Evolutionary conservation across 2,113 vertebrate species (phyloP).

Genomic region (Larimichthys polyactis): DNA sequence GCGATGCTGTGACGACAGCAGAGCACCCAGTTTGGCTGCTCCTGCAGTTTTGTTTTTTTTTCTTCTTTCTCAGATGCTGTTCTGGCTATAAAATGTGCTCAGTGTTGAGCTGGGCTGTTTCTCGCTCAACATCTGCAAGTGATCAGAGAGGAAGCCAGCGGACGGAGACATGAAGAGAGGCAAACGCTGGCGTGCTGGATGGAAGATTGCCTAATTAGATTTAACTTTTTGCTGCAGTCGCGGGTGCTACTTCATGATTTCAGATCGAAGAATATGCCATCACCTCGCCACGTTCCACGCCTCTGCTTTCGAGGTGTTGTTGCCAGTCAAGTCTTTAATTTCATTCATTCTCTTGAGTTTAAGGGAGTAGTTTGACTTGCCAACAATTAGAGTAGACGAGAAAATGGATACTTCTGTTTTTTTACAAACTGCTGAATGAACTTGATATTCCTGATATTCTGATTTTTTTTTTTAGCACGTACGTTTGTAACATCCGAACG

Average conservation of each 20-base stretch:
- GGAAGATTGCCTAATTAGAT: background rate
- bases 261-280: background rate
- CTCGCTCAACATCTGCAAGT: slow-evolving; percentile 63
- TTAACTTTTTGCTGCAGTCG: background rate
- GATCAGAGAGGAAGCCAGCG: slow-evolving; percentile 42
- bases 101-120: slow-evolving; percentile 50
- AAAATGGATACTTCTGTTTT: background rate
- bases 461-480: background rate
- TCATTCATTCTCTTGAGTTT: background rate
- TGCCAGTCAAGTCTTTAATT: slow-evolving; percentile 53
- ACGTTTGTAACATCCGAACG: background rate
- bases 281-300: background rate
- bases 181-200: background rate
- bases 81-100: slow-evolving; percentile 50
- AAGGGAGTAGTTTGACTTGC: background rate
- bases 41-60: slow-evolving; percentile 26
- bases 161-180: background rate
- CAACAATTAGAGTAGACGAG: too few relatives aligned
- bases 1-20: slow-evolving; percentile 67
- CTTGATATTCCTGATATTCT: background rate
- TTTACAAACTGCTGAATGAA: background rate
- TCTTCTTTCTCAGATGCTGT: slow-evolving; percentile 40
- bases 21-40: slow-evolving; percentile 58
- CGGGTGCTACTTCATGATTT: background rate
- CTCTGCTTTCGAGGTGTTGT: slow-evolving; percentile 1